Percentiles rank a stretch among this genome's conserved stretches.
Evolutionary conservation across 2,113 vertebrate species (phyloP).

Genomic region (Sclerurus mexicanus): DNA sequence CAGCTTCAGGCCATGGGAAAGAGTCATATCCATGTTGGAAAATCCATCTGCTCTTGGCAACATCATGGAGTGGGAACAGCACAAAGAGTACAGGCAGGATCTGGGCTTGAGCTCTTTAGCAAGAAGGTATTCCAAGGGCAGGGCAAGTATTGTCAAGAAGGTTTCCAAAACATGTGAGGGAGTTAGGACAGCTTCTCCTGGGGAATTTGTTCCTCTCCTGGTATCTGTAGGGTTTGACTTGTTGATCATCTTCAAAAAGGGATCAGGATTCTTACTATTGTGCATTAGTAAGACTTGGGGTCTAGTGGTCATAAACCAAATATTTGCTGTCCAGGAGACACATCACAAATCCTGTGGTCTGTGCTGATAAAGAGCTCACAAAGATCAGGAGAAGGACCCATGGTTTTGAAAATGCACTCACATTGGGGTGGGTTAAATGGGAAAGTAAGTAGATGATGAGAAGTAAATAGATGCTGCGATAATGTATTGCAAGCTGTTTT

Average conservation of each 20-base stretch:
- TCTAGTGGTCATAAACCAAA: background rate
- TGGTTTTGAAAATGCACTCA: background rate
- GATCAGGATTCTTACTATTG: background rate
- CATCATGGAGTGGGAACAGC: fast-evolving
- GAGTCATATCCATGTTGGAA: background rate
- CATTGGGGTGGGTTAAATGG: background rate
- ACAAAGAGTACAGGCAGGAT: fast-evolving
- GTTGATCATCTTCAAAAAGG: background rate
- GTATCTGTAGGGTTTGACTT: background rate
- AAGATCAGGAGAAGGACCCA: background rate
- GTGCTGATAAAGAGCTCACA: background rate
- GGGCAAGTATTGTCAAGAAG: background rate
- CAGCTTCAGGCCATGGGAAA: background rate
- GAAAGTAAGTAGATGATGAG: background rate
- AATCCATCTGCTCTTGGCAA: background rate
- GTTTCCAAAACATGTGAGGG: background rate
- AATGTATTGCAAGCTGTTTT: constrained; percentile 30
- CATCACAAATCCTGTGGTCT: background rate
- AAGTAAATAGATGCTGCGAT: constrained; percentile 8
- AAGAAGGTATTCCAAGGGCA: background rate
- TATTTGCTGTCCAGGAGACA: background rate
- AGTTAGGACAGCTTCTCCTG: background rate
- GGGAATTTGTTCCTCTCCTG: background rate
- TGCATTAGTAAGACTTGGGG: background rate
- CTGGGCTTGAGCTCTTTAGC: background rate